Conservation (phyloP, 1,140 invertebrate species). For the Sitophilus oryzae region DNA sequence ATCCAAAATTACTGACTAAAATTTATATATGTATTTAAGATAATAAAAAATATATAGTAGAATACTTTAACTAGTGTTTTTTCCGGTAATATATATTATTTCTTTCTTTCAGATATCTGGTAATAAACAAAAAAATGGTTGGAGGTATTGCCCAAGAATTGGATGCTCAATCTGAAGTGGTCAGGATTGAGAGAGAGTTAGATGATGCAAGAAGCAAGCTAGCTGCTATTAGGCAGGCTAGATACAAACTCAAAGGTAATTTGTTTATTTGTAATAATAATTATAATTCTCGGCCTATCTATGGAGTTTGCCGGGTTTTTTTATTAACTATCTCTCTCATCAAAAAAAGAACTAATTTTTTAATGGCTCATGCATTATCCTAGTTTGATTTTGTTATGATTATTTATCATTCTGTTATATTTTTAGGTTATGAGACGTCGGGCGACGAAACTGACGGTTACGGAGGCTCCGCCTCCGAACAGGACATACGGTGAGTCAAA, state of each 20-base stretch:
- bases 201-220: slow-evolving; percentile 86
- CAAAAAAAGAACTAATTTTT: too few relatives aligned
- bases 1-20: too few relatives aligned
- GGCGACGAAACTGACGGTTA: slow-evolving; percentile 43
- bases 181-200: slow-evolving; percentile 89
- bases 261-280: too few relatives aligned
- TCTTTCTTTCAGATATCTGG: slow-evolving; percentile 55
- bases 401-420: neutral
- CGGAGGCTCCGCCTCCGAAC: slow-evolving; percentile 38
- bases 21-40: too few relatives aligned
- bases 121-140: slow-evolving; percentile 88
- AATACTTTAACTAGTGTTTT: too few relatives aligned
- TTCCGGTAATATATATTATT: too few relatives aligned
- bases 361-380: too few relatives aligned
- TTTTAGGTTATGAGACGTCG: slow-evolving; percentile 39
- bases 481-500: slow-evolving; percentile 39
- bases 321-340: too few relatives aligned
- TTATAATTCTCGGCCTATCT: too few relatives aligned
- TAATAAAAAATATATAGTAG: too few relatives aligned
- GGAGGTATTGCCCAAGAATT: slow-evolving; percentile 91
- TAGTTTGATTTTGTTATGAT: too few relatives aligned
- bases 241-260: slow-evolving; percentile 62
- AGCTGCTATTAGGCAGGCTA: slow-evolving; percentile 77
- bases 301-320: too few relatives aligned
- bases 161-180: slow-evolving; percentile 59